Evolutionary conservation across 2,113 vertebrate genomes (phyloP).

Genomic region (Chascanopsetta lugubris): DNA sequence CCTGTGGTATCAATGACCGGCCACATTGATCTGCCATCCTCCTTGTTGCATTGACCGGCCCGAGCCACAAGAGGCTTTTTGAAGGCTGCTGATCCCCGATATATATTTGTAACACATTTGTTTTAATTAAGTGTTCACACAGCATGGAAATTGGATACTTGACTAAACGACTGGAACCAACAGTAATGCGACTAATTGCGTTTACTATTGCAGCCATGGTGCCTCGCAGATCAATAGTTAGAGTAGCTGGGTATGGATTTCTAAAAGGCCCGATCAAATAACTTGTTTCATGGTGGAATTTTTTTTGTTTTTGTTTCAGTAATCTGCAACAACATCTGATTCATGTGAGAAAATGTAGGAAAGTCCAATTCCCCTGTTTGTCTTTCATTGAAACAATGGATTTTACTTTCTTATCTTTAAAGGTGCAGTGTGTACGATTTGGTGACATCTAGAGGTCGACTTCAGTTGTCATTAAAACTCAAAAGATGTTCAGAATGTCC

Average conservation of each 20-base stretch:
- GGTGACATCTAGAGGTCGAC: no score
- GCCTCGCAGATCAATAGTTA: constrained; percentile 77
- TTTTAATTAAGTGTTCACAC: constrained; percentile 86
- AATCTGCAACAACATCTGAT: neutral
- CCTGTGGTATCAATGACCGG: constrained; percentile 76
- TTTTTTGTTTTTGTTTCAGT: constrained; percentile 3
- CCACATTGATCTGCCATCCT: constrained; percentile 80
- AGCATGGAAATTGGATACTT: constrained; percentile 82
- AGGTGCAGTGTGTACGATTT: no score
- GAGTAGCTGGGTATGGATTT: constrained; percentile 69
- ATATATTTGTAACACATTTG: constrained; percentile 85
- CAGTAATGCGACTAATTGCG: constrained; percentile 80
- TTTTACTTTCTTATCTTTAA: constrained; percentile 19
- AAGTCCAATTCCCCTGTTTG: neutral
- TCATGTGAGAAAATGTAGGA: neutral
- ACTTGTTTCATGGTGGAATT: constrained; percentile 33
- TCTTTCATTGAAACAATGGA: constrained; percentile 12
- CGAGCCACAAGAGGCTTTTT: constrained; percentile 75
- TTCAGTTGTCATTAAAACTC: no score
- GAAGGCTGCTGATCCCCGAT: constrained; percentile 77
- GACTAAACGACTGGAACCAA: constrained; percentile 79
- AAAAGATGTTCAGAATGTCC: no score
- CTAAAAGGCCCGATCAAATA: constrained; percentile 63
- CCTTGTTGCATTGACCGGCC: constrained; percentile 80
- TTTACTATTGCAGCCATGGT: constrained; percentile 72